Conservation (phyloP, 2,797 vertebrate species). For the Spinibarbus caldwelli region DNA sequence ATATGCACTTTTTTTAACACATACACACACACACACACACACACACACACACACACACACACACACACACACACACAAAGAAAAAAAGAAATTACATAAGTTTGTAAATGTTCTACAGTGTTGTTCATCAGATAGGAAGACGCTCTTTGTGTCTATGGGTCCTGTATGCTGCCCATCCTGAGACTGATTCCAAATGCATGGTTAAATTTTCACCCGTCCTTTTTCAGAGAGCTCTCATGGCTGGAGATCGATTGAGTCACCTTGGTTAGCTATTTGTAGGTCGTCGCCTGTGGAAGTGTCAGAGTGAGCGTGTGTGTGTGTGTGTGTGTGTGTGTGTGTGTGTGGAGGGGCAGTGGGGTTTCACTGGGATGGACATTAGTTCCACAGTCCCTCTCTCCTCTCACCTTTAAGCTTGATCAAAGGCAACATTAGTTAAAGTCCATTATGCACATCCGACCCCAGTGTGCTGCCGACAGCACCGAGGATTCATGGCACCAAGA, state of each 20-base stretch:
- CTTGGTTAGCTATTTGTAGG: conserved; percentile 84
- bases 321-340: conserved; percentile 27
- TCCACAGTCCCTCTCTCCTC: conserved; percentile 79
- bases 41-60: no score
- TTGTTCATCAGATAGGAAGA: background rate
- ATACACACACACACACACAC: no score
- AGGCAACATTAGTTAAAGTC: conserved; percentile 80
- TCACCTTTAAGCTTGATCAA: conserved; percentile 84
- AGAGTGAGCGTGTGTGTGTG: conserved; percentile 39
- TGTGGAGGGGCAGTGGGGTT: conserved; percentile 46
- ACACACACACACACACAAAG: background rate
- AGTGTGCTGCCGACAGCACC: conserved; percentile 69
- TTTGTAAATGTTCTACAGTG: background rate
- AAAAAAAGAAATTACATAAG: background rate
- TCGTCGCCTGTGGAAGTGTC: conserved; percentile 64
- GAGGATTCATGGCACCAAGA: conserved; percentile 66
- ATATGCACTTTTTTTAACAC: background rate
- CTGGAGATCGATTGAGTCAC: conserved; percentile 83
- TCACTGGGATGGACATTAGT: conserved; percentile 79
- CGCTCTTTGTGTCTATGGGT: background rate
- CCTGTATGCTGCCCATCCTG: background rate
- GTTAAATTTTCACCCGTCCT: conserved; percentile 63
- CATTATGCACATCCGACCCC: conserved; percentile 77
- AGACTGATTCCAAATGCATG: conserved; percentile 63
- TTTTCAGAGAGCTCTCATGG: conserved; percentile 63